Conservation (phyloP, 2,888 invertebrate genomes). For the Agapostemon virescens region DNA sequence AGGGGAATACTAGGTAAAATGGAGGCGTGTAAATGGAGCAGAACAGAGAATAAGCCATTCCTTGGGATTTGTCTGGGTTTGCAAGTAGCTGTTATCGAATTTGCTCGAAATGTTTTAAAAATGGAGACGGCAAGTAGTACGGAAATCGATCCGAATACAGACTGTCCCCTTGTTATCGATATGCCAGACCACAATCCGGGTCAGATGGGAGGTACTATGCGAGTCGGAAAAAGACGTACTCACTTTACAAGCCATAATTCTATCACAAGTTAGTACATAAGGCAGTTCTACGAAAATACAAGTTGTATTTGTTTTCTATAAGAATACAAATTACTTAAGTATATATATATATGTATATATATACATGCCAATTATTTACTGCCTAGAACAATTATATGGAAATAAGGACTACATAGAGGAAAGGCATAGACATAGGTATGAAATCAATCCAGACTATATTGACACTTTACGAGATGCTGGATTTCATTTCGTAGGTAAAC, state of each 20-base stretch:
- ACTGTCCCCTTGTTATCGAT: slow-evolving; percentile 93
- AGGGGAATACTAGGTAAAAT: slow-evolving; percentile 98
- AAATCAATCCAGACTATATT: slow-evolving; percentile 96
- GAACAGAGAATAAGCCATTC: slow-evolving; percentile 93
- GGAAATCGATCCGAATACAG: slow-evolving; percentile 89
- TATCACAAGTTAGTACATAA: slow-evolving; percentile 83
- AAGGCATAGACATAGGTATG: slow-evolving; percentile 97
- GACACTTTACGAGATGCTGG: slow-evolving; percentile 89
- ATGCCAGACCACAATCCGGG: slow-evolving; percentile 99
- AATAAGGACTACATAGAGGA: slow-evolving; percentile 91
- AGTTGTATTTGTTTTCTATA: not conserved
- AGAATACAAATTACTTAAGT: too few species aligned
- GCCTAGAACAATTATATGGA: slow-evolving; percentile 88
- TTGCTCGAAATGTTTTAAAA: slow-evolving; percentile 91
- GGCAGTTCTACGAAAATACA: not conserved
- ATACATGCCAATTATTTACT: not conserved
- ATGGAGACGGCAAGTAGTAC: slow-evolving; percentile 91
- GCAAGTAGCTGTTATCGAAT: slow-evolving; percentile 98
- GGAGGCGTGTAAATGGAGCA: slow-evolving; percentile 95
- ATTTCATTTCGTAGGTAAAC: slow-evolving; percentile 91
- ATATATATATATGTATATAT: too few species aligned
- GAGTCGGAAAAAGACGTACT: slow-evolving; percentile 95
- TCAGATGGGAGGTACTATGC: slow-evolving; percentile 98
- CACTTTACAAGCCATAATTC: slow-evolving; percentile 84
- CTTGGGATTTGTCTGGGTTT: slow-evolving; percentile 98